Conservation (phyloP, 2,888 invertebrate species). For the Tyria jacobaeae region DNA sequence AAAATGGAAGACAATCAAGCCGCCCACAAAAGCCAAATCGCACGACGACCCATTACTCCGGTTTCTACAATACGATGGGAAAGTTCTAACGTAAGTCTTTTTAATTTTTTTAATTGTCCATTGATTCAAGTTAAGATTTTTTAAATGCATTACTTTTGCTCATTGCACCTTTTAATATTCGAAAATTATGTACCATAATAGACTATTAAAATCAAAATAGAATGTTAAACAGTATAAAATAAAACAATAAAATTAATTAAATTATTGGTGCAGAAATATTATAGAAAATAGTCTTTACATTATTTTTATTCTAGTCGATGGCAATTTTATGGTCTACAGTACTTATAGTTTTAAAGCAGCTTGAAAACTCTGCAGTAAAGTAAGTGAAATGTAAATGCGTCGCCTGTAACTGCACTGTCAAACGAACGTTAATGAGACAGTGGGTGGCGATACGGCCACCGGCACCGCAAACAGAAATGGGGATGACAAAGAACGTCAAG, state of each 20-base stretch:
- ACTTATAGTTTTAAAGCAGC: background rate
- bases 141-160: no score
- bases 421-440: slow-evolving; percentile 40
- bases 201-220: no score
- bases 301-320: no score
- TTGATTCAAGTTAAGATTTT: background rate
- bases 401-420: slow-evolving; percentile 29
- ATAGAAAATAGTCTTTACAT: no score
- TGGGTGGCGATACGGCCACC: slow-evolving; percentile 6
- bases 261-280: no score
- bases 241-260: no score
- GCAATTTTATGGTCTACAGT: background rate
- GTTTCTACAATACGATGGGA: slow-evolving; percentile 92
- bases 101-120: background rate
- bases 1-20: slow-evolving; percentile 70
- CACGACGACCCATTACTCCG: slow-evolving; percentile 83
- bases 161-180: no score
- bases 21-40: slow-evolving; percentile 58
- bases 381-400: slow-evolving; percentile 16
- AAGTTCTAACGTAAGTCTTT: slow-evolving; percentile 89
- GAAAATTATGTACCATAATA: no score
- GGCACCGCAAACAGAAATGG: slow-evolving; percentile 5
- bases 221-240: no score
- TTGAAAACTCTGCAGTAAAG: background rate
- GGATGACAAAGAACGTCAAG: slow-evolving; percentile 11